These are phyloP conservation scores for Jordanella pulchra DNA, from an alignment of 2,797 vertebrate species.

Conservation along the genomic window DNA sequence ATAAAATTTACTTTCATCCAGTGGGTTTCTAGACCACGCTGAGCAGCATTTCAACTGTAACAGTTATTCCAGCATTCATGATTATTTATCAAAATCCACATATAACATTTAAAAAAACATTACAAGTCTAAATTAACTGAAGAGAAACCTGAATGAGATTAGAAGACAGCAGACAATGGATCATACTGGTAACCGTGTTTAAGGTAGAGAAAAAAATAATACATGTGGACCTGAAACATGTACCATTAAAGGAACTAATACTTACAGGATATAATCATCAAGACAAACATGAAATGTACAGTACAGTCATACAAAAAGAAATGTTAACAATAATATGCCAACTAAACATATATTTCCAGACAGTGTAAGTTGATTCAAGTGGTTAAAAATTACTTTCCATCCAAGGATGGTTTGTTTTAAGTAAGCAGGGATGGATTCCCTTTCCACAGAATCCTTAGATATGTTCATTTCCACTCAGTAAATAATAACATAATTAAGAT, in stretches of 20 bases:
- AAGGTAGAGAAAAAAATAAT: neutral
- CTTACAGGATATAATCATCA: slow-evolving; percentile 40
- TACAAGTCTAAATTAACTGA: slow-evolving; percentile 34
- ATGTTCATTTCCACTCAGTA: slow-evolving; percentile 35
- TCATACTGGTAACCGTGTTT: neutral
- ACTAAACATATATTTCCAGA: neutral
- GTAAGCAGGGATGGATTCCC: neutral
- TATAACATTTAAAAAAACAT: slow-evolving; percentile 29
- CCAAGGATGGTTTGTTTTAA: neutral
- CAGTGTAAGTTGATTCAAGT: neutral
- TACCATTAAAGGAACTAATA: slow-evolving; percentile 23
- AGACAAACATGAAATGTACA: slow-evolving; percentile 35
- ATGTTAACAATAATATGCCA: neutral
- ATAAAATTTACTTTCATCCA: slow-evolving; percentile 13
- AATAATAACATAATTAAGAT: neutral
- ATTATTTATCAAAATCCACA: slow-evolving; percentile 21
- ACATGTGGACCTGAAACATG: slow-evolving; percentile 37
- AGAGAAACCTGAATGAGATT: slow-evolving; percentile 33
- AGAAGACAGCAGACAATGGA: slow-evolving; percentile 26
- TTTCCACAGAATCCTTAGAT: slow-evolving; percentile 34
- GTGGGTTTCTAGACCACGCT: slow-evolving; percentile 38
- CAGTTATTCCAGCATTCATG: slow-evolving; percentile 74
- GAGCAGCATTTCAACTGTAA: slow-evolving; percentile 72
- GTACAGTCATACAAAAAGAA: slow-evolving; percentile 17
- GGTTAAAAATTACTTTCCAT: neutral